Evolutionary conservation across 2,797 vertebrate species (phyloP).

Genomic region (Tolypeutes matacus): DNA sequence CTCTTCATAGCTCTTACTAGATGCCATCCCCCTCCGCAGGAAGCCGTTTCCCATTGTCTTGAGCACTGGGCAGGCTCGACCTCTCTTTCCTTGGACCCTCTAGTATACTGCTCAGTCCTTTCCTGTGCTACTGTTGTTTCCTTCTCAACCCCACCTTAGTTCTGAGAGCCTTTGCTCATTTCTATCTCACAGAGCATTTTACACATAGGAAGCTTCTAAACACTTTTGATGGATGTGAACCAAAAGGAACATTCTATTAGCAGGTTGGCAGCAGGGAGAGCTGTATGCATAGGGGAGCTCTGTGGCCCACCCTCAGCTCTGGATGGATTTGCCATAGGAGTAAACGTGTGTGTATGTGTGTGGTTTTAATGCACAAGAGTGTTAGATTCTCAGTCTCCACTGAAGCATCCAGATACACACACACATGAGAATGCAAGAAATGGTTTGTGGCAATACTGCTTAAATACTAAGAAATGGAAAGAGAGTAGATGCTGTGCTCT

Average conservation of each 20-base stretch:
- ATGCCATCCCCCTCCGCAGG: neutral
- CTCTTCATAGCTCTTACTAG: neutral
- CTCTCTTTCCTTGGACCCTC: neutral
- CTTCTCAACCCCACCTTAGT: neutral
- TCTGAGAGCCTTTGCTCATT: neutral
- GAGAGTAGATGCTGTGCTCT: neutral
- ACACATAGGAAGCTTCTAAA: neutral
- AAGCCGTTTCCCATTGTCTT: neutral
- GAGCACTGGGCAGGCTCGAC: accelerated
- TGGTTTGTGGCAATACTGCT: neutral
- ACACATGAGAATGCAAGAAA: too few relatives aligned
- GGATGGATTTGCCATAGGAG: neutral
- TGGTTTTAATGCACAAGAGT: neutral
- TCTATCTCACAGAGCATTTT: neutral
- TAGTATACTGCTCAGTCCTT: accelerated
- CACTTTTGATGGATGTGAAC: neutral
- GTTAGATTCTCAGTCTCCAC: neutral
- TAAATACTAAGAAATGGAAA: neutral
- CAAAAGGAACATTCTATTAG: neutral
- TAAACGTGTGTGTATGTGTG: neutral
- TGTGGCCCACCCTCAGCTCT: neutral
- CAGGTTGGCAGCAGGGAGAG: neutral
- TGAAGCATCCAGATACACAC: neutral
- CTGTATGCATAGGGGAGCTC: neutral
- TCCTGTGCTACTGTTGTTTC: neutral